Conservation (phyloP, 2,797 vertebrate species). For the Crax fasciolata region DNA sequence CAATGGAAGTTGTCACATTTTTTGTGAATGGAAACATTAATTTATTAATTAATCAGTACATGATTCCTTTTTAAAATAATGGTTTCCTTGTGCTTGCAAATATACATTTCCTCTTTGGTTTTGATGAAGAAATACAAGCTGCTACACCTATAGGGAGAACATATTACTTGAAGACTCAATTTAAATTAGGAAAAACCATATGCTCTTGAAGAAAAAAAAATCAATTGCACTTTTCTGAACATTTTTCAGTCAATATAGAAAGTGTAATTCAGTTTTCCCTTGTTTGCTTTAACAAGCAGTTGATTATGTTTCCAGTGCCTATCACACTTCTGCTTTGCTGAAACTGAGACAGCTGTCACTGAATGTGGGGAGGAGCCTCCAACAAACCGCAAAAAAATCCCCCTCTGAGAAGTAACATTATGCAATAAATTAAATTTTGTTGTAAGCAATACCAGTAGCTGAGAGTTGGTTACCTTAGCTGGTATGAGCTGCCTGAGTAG, state of each 20-base stretch:
- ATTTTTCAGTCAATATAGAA: background rate
- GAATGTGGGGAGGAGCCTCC: slow-evolving; percentile 22
- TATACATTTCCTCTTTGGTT: background rate
- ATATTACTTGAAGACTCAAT: background rate
- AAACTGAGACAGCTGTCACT: background rate
- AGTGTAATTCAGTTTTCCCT: background rate
- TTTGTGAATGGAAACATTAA: background rate
- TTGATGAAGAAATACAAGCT: slow-evolving; percentile 26
- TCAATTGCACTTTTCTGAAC: background rate
- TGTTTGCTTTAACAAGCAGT: slow-evolving; percentile 10
- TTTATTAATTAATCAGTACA: background rate
- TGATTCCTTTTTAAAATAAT: background rate
- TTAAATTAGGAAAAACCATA: background rate
- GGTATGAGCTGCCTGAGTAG: background rate
- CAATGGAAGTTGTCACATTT: background rate
- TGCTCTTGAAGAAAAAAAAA: slow-evolving; percentile 1
- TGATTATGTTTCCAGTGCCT: background rate
- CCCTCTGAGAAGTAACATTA: slow-evolving; percentile 9
- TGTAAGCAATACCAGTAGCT: background rate
- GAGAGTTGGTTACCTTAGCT: slow-evolving; percentile 2
- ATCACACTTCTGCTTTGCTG: rapidly evolving
- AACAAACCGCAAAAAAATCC: slow-evolving; percentile 42
- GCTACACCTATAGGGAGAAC: background rate
- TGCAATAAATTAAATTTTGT: slow-evolving; percentile 9
- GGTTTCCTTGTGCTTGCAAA: background rate